phyloP scores from a whole-genome alignment of 2,888 invertebrate species.

The Catotricha subobsoleta region DNA sequence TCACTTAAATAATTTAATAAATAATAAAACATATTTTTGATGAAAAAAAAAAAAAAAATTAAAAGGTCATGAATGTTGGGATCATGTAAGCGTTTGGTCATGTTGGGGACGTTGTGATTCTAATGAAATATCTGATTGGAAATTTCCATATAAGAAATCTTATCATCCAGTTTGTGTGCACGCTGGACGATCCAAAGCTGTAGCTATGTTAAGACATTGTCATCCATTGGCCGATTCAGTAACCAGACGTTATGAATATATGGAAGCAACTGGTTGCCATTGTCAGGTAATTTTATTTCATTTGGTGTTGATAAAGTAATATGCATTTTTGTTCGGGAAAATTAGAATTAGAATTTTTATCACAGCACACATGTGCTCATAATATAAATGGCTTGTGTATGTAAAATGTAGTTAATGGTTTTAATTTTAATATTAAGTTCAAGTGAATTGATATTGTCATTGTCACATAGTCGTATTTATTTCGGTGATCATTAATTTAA shows the following conservation, averaged over 20 bases:
- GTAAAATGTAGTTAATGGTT: too few species aligned
- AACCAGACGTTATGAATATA: constrained; percentile 54
- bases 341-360: too few species aligned
- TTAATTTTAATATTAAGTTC: too few species aligned
- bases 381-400: too few species aligned
- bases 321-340: too few species aligned
- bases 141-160: constrained; percentile 72
- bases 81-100: constrained; percentile 51
- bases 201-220: constrained; percentile 50
- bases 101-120: constrained; percentile 75
- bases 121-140: constrained; percentile 75
- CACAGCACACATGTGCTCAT: too few species aligned
- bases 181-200: constrained; percentile 44
- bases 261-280: constrained; percentile 60
- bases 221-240: constrained; percentile 52
- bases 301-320: too few species aligned
- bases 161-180: constrained; percentile 76
- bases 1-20: too few species aligned
- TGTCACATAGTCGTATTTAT: too few species aligned
- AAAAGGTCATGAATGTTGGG: constrained; percentile 51
- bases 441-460: too few species aligned
- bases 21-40: too few species aligned
- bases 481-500: too few species aligned
- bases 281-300: constrained; percentile 33
- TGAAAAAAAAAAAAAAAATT: neutral